These are phyloP conservation scores for Eulemur rufifrons DNA, from an alignment of 2,113 vertebrate species.

Conservation along the genomic window DNA sequence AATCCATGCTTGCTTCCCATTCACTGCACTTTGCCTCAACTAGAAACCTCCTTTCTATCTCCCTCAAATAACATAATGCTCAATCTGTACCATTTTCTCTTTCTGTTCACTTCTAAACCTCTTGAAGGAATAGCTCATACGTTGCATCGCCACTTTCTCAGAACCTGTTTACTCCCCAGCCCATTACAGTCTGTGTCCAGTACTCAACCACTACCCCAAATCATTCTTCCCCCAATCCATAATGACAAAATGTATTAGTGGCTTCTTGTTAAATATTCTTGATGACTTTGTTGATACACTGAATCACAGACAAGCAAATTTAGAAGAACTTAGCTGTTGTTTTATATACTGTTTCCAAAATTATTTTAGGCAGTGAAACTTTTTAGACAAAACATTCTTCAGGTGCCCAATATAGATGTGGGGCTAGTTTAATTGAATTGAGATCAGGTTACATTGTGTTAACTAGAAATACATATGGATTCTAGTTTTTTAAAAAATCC, in stretches of 20 bases:
- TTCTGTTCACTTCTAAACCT: neutral
- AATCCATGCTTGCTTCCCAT: neutral
- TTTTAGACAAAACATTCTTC: neutral
- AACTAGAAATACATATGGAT: conserved; percentile 2
- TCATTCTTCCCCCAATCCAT: neutral
- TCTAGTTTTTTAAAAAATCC: neutral
- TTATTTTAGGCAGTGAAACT: neutral
- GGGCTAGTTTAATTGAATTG: neutral
- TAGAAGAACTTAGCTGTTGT: neutral
- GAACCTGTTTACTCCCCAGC: neutral
- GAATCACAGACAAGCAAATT: neutral
- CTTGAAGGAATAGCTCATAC: neutral
- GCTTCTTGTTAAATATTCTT: neutral
- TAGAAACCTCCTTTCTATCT: neutral
- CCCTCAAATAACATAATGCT: neutral
- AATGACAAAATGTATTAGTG: neutral
- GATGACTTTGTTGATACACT: neutral
- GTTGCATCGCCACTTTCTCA: neutral
- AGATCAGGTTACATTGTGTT: neutral
- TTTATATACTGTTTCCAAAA: neutral
- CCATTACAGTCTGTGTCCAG: neutral
- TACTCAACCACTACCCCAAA: neutral
- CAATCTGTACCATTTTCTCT: neutral
- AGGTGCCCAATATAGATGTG: neutral
- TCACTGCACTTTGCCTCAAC: neutral